Evolutionary conservation across 2,113 vertebrate genomes (phyloP).

Genomic region (Cyanoderma ruficeps): DNA sequence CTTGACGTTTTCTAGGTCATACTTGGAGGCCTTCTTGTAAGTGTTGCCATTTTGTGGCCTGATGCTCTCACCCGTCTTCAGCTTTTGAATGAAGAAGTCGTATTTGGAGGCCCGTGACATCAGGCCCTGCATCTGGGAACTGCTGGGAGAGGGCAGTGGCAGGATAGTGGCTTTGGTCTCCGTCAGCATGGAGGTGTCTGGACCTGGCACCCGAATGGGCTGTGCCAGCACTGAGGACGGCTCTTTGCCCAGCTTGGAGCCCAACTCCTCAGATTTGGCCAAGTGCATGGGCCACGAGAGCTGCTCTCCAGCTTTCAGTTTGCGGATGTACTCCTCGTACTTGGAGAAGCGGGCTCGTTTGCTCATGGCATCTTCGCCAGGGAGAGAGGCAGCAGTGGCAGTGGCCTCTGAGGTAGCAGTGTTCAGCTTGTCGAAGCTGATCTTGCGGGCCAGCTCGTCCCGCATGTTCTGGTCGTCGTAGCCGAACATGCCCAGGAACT

Average conservation of each 20-base stretch:
- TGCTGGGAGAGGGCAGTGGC: constrained; percentile 78
- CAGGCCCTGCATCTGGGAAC: constrained; percentile 88
- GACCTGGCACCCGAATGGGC: constrained; percentile 72
- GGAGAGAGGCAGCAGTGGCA: constrained; percentile 58
- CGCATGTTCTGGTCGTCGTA: constrained; percentile 94
- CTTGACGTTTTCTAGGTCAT: constrained; percentile 97
- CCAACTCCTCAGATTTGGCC: constrained; percentile 84
- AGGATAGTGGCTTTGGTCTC: constrained; percentile 91
- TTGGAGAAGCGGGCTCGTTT: constrained; percentile 95
- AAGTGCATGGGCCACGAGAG: constrained; percentile 88
- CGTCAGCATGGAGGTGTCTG: constrained; percentile 80
- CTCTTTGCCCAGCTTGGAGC: constrained; percentile 84
- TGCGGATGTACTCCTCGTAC: constrained; percentile 98
- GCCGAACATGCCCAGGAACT: constrained; percentile 98
- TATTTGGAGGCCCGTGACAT: constrained; percentile 93
- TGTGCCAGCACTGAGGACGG: constrained; percentile 72
- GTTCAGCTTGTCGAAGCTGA: constrained; percentile 94
- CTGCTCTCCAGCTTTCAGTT: constrained; percentile 93
- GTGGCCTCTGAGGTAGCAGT: constrained; percentile 84
- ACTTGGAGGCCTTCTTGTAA: constrained; percentile 97
- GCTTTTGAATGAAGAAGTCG: constrained; percentile 97
- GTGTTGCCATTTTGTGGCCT: constrained; percentile 91
- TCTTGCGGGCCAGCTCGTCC: constrained; percentile 94
- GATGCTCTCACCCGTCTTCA: constrained; percentile 92
- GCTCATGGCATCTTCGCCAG: constrained; percentile 83